Base-by-base conservation (phyloP, 2,888 invertebrate genomes). In the Mythimna ferrago region DNA sequence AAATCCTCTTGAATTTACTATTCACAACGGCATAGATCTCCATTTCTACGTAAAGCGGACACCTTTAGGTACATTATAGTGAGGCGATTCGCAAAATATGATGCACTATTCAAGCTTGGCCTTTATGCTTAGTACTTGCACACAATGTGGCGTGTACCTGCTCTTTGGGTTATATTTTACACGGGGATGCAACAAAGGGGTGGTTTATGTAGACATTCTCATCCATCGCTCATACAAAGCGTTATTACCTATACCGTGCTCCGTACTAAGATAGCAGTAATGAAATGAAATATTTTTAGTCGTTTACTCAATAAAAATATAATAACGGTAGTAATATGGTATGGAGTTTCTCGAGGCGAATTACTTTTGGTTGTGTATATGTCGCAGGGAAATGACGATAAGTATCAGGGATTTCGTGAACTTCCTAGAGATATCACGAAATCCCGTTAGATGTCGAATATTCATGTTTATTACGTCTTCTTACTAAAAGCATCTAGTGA, bases 121-220 rank as follows among this genome's bases (percentile, higher is more conserved):
- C 56, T 68, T 81, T 80, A 77, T 76, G 77, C 51, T 72, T 51
- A 70, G 62, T 80, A 71, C 71, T 62, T 63, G 54, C 78, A 69
- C 53, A 78, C 78, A 81, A 81, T 80, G 66, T 77, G 67, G 48
- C 81, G 66, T 68, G 81, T 73, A 77, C 81, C 60, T 77, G 68
- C 69, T 66, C 68, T 76, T 67, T 72, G 68, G 19, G 69, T 67
- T 69, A 70, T 73, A 73, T 77, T 77, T 77, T 81, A 81, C 68
- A 62, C 56, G 48, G 11, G 62, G 73, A 60, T 78, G 66, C 73
- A 80, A 80, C 77, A 80, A 81, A 81, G 63, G 60, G 54, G 21
- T 70, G 48, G 66, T 69, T 77, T 60, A 60, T 54, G 64, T 41
- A 57, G 57, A 62, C 35, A 54, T 73, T 67, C 73, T 70, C 53